Conservation (phyloP, 2,113 vertebrate species). For the Eubucco bourcierii region DNA sequence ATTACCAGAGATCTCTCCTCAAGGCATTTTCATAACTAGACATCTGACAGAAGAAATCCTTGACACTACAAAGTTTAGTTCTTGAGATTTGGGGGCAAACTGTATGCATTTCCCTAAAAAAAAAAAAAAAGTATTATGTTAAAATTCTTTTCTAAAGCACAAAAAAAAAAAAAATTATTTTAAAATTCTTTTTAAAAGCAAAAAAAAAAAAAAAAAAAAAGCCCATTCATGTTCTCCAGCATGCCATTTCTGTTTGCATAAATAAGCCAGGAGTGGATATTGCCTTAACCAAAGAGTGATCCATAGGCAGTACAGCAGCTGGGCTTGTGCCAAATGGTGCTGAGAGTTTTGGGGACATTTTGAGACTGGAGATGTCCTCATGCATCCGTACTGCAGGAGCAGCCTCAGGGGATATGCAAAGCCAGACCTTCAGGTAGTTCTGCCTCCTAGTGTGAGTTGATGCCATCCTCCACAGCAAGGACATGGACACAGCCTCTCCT, state of each 20-base stretch:
- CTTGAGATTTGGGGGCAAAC: not conserved
- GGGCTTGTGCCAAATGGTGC: conserved; percentile 12
- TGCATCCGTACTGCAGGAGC: not conserved
- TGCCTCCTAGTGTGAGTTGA: not conserved
- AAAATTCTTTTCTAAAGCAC: not conserved
- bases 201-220: conserved; percentile 15
- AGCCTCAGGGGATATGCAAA: not conserved
- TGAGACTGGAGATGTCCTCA: not conserved
- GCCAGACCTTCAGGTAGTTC: not conserved
- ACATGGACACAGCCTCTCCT: rapidly evolving
- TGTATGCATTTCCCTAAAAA: not conserved
- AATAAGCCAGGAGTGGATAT: not conserved
- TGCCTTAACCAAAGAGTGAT: not conserved
- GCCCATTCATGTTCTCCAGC: not conserved
- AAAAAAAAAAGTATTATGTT: not conserved
- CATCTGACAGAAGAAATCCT: conserved; percentile 5
- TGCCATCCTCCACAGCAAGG: not conserved
- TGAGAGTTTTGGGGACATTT: not conserved
- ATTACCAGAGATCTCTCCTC: not conserved
- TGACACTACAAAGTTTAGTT: not conserved
- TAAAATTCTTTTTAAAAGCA: not conserved
- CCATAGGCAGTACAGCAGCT: not conserved
- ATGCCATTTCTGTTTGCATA: not conserved
- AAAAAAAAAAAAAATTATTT: not conserved
- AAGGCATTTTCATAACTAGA: not conserved